Evolutionary conservation across 2,113 vertebrate genomes (phyloP), one percentile per base, ranked within the genome.

Genomic region (Diadophis punctatus): DNA sequence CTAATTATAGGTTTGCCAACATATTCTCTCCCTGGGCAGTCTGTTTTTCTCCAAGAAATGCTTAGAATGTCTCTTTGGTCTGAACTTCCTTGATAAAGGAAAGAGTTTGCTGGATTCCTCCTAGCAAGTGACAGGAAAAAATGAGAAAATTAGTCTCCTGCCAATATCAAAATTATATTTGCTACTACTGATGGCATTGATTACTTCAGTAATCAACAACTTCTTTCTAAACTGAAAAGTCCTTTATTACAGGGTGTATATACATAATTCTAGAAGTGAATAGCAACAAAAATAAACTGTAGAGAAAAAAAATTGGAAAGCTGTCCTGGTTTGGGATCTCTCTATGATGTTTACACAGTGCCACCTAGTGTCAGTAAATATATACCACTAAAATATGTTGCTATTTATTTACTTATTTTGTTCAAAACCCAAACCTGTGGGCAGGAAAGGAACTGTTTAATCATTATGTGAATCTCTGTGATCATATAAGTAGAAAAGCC

Each of bases 331-430:
- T 68, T 55, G 0, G 0, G 43, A 43, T 0, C 48, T 11, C 0
- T 11, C 0, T 93, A 80, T 87, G 55, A 9, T 8, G 95, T 95
- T 93, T 88, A 92, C 94, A 94, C 96, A 97, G 91, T 95, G 96
- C 97, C 97, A 97, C 95, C 97, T 97, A 97, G 95, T 96, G 97
- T 95, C 92, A 90, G 43, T 11, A 63, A 86, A 93, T 86, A 49
- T 25, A 48, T 8, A 89, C 14, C 30, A 18, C 90, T 86, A 91
- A 52, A 86, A 58, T 80, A 86, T 49, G 16, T 84, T 86, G 12
- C 22, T 18, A 43, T 46, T 43, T 46, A 23, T 43, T 27, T 43
- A 86, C 30, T 68, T 68, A 68, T 2, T 39, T 80, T 43, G 74
- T 80, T 80, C 34, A 80, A 43, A 80, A 80, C 74, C 68, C 34